Evolutionary conservation across 2,113 vertebrate species (phyloP).

Genomic region (Tachycineta bicolor): DNA sequence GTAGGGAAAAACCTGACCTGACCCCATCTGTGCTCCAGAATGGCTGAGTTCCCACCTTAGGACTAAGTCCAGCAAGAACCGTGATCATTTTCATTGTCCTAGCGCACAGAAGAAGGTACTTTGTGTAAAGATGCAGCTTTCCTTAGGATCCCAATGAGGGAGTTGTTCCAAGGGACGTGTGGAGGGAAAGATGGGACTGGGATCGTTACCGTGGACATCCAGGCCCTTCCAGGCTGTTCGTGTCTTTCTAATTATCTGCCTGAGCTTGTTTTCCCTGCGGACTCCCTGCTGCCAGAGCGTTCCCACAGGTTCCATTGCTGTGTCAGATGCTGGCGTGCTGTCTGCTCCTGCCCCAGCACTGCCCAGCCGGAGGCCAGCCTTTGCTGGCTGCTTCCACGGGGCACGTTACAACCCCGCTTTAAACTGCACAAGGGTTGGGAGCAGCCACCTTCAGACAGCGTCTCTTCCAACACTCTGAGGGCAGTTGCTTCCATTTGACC

Average conservation of each 20-base stretch:
- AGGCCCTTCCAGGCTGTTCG: not conserved
- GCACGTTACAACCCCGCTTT: not conserved
- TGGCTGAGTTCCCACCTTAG: constrained; percentile 8
- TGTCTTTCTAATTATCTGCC: constrained; percentile 4
- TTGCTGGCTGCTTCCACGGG: not conserved
- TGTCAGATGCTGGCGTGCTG: not conserved
- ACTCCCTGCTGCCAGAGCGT: not conserved
- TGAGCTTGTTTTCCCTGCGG: not conserved
- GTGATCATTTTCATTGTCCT: constrained; percentile 23
- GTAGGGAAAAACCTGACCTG: constrained; percentile 53
- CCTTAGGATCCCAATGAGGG: not conserved
- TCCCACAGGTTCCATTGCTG: not conserved
- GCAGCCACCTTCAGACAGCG: not conserved
- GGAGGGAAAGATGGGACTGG: not conserved
- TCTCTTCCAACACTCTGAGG: not conserved
- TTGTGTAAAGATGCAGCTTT: not conserved
- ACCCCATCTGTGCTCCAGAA: constrained; percentile 51
- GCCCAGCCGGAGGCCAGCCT: not conserved
- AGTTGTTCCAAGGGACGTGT: not conserved
- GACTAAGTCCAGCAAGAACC: constrained; percentile 2
- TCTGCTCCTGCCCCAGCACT: not conserved
- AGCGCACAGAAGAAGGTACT: not conserved
- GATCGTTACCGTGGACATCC: not conserved
- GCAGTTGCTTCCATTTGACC: not conserved
- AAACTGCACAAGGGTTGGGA: not conserved